Base-by-base conservation (phyloP, 1,140 invertebrate species). In the Zaprionus vittiger region DNA sequence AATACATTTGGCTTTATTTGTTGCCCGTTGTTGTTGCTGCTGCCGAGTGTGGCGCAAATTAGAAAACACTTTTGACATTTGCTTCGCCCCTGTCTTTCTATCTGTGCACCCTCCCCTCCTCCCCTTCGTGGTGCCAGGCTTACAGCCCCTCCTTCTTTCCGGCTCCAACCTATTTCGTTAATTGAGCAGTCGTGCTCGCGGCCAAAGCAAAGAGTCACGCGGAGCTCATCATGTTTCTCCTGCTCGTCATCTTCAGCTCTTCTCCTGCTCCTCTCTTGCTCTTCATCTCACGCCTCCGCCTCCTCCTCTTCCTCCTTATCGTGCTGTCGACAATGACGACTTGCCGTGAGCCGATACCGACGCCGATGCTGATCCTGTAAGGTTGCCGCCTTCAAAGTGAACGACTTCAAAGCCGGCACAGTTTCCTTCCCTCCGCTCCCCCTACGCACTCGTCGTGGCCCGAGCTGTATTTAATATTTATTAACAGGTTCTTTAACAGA, bases 41-140 rank as follows among this genome's bases (percentile, higher is more conserved):
- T 57, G 79, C 63, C 37, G 84, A 73, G 77, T 81, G 71, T 79
- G 75, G 84, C 81, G 78, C 80, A 87, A 87, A 87, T 87, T 87
- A 87, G 83, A 87, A 87, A 87, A 89, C 83, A 83, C 84, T 87
- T 87, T 81, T 87, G 83, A 89, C 83, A 89, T 87, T 89, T 83
- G 83, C 84, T 70, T 41, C 55, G 61, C 31, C 54, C 62, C 57
- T 64, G 41, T 37, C 37, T 24, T 59, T 52, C 63, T 47, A 59
- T 47, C 64, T 26, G 31, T 6, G 37, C 11, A 20, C 22, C 3
- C 31, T 11, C 15, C 26, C 31, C 17, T 34, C 64, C 20, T 37
- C 55, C 11, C 41, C 22, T 9, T 34, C 14, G 14, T 5, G 17
- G 11, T 52, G 47, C 20, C 47, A 52, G 5, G 47, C 49, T 60